These are phyloP conservation scores for Bombus huntii DNA, from an alignment of 1,140 invertebrate species.

Conservation along the genomic window DNA sequence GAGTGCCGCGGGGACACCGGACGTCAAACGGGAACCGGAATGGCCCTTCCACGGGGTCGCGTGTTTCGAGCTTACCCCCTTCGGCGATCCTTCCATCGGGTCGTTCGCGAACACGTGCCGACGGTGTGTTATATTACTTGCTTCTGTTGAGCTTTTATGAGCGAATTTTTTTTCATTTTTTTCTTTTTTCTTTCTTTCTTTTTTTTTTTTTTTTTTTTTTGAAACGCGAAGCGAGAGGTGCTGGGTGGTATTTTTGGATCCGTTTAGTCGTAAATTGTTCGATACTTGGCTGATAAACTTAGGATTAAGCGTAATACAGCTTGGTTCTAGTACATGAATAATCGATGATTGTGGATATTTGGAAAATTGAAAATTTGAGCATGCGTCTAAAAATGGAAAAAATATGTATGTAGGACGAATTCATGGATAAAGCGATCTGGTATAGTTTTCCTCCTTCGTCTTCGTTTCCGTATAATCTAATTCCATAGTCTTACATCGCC, in stretches of 20 bases:
- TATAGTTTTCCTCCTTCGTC: not conserved
- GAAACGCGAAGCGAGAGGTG: not conserved
- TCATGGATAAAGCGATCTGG: not conserved
- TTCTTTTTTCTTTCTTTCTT: not conserved
- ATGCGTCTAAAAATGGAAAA: not conserved
- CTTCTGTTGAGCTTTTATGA: not conserved
- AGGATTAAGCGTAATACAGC: too few relatives aligned
- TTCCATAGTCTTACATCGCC: too few relatives aligned
- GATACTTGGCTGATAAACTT: not conserved
- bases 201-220: not conserved
- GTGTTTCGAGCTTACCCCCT: not conserved
- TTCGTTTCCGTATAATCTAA: not conserved
- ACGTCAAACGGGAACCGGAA: slow-evolving; percentile 69
- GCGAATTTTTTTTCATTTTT: not conserved
- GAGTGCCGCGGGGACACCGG: slow-evolving; percentile 68
- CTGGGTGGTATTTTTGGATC: not conserved
- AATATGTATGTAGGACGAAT: not conserved
- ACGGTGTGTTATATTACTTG: not conserved
- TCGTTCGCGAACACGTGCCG: not conserved
- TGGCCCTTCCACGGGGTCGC: slow-evolving; percentile 37
- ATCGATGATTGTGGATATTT: too few relatives aligned
- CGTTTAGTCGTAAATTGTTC: not conserved
- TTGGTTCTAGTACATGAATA: too few relatives aligned
- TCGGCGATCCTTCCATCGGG: too few relatives aligned
- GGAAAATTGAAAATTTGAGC: not conserved